Evolutionary conservation across 1,140 invertebrate species (phyloP), one percentile per base, ranked within the genome.

Genomic region (Drosophila nikananu): DNA sequence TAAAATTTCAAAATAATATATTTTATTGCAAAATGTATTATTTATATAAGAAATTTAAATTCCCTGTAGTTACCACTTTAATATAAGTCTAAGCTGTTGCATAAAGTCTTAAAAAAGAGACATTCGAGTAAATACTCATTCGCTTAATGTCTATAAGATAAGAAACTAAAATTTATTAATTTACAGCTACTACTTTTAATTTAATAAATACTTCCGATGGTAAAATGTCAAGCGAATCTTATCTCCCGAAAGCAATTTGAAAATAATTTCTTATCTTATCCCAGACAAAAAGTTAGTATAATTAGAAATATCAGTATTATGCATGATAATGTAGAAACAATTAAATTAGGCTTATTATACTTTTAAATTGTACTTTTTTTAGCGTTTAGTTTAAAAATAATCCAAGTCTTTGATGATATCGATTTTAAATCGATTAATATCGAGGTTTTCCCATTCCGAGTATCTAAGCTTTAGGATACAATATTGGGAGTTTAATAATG

Each of bases 251-350:
- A 21, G 35, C 35, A 64, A 67, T 41, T 64, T 32, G 6, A 30
- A 65, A 64, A 49, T 42, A 64, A n/a, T 49, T 49, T 51, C 65
- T 12, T 32, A 52, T 42, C 66, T 66, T 35, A 66, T 70, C 46
- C 42, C 15, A 35, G 17, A 2, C 13, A 12, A 13, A 42, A 42
- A 65, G 23, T 65, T 70, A 41, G 19, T 51, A 65, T 32, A 68
- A 68, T 49, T 49, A 10, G 52, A 55, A 55, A 37, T 3, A 23
- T 37, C 8, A 23, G 23, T 55, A 23, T 21, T 54, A 54, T 55
- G 13, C 52, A 17, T 35, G 51, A 35, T 7, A 30, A 30, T 30
- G 6, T 13, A 19, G 7, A 32, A 52, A 13, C 12, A 54, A 35
- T 54, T 35, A 54, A 54, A 35, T 54, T 54, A 21, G 7, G 30